phyloP scores from a whole-genome alignment of 2,113 vertebrate species.

The Mionectes macconnelli region DNA sequence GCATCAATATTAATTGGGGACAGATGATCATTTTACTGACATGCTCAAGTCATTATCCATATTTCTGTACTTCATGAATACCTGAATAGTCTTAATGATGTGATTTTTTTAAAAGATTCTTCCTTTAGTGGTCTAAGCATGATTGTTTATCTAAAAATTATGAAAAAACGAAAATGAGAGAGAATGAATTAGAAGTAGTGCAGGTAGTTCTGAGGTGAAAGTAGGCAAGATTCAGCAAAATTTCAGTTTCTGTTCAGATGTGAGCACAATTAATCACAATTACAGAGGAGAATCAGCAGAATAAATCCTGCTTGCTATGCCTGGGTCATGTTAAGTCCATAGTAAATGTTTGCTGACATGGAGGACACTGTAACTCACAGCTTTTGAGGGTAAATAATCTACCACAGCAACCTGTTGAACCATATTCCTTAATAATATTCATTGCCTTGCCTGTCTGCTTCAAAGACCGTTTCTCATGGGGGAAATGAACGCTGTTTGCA shows the following conservation, averaged over 20 bases:
- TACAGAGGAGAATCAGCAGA: background rate
- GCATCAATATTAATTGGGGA: conserved; percentile 92
- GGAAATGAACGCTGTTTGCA: background rate
- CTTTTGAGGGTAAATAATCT: background rate
- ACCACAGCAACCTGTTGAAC: background rate
- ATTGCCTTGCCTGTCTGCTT: background rate
- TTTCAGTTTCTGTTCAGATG: background rate
- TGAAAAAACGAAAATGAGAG: background rate
- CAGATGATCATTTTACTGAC: conserved; percentile 84
- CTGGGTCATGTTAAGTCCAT: fast-evolving
- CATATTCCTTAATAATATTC: background rate
- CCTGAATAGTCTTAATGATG: conserved; percentile 77
- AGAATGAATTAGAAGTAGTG: background rate
- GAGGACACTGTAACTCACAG: background rate
- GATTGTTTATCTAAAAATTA: conserved; percentile 60
- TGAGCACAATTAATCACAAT: background rate
- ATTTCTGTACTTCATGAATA: conserved; percentile 77
- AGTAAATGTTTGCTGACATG: background rate
- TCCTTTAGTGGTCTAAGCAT: background rate
- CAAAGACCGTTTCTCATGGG: background rate
- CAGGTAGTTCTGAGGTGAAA: background rate
- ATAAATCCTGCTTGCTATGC: background rate
- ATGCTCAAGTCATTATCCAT: conserved; percentile 80
- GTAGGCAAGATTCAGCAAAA: background rate
- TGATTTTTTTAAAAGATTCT: conserved; percentile 60